A percentile compares a stretch with the other conserved stretches of the same genome.
Conservation (phyloP, 2,797 vertebrate genomes). For the Clarias fuscus region DNA sequence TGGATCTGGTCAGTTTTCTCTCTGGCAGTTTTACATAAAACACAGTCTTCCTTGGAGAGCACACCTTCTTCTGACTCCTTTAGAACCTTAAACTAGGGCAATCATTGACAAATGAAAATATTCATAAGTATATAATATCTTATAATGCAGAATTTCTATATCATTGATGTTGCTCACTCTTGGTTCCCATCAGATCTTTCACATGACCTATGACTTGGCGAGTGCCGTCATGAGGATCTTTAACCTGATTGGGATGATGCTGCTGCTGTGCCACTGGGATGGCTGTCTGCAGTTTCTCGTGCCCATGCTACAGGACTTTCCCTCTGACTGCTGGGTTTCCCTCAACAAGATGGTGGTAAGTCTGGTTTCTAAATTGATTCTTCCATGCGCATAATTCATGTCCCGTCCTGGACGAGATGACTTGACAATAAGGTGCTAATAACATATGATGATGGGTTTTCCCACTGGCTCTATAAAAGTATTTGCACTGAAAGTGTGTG, state of each 20-base stretch:
- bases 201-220: slow-evolving; percentile 88
- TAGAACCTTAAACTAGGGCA: neutral
- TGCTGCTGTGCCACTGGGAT: slow-evolving; percentile 85
- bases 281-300: slow-evolving; percentile 87
- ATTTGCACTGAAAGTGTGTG: neutral
- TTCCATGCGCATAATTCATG: neutral
- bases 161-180: neutral
- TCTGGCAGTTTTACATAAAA: no score
- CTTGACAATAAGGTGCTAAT: neutral
- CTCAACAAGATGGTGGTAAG: slow-evolving; percentile 90
- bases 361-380: neutral
- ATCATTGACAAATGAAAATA: neutral
- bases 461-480: no score
- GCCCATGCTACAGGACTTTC: slow-evolving; percentile 88
- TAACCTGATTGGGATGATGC: slow-evolving; percentile 88
- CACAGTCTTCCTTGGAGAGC: no score
- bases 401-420: neutral
- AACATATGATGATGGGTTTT: neutral
- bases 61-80: neutral
- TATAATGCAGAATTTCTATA: neutral
- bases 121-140: neutral
- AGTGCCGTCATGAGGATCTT: slow-evolving; percentile 85
- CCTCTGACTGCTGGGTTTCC: slow-evolving; percentile 85
- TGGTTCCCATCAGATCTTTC: slow-evolving; percentile 76
- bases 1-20: no score